These are phyloP conservation scores for Plagodis dolabraria DNA, from an alignment of 2,888 invertebrate species.

Conservation along the genomic window DNA sequence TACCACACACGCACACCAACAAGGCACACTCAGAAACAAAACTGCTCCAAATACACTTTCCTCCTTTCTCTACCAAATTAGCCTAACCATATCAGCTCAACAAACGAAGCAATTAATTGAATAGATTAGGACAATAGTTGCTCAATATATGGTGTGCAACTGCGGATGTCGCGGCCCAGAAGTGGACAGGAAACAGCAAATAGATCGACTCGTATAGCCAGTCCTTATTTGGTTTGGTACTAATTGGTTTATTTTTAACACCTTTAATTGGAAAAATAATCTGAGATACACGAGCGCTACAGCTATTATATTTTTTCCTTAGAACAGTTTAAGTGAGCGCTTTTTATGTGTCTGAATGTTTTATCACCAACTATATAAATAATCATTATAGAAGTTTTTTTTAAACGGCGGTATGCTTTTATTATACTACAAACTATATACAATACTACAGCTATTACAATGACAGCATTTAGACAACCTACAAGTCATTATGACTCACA, in stretches of 20 bases:
- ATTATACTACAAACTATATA: too few species aligned
- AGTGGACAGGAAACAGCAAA: slow-evolving; percentile 40
- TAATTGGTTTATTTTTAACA: slow-evolving; percentile 8
- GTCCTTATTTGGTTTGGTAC: slow-evolving; percentile 37
- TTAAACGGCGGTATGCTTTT: too few species aligned
- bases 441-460: too few species aligned
- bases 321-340: too few species aligned
- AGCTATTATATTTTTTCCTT: too few species aligned
- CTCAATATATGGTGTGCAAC: slow-evolving; percentile 11
- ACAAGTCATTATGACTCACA: too few species aligned
- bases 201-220: slow-evolving; percentile 28
- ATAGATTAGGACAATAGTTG: slow-evolving; percentile 9
- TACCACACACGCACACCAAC: too few species aligned
- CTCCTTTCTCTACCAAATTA: slow-evolving; percentile 4
- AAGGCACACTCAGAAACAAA: neutral
- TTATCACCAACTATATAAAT: too few species aligned
- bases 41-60: neutral
- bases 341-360: too few species aligned
- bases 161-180: slow-evolving; percentile 45
- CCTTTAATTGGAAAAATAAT: slow-evolving; percentile 23
- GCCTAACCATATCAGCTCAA: neutral
- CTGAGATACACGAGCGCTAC: too few species aligned
- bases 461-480: too few species aligned
- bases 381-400: too few species aligned
- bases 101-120: neutral